Base-by-base conservation (phyloP, 2,797 vertebrate genomes). In the Pseudochirops corinnae region DNA sequence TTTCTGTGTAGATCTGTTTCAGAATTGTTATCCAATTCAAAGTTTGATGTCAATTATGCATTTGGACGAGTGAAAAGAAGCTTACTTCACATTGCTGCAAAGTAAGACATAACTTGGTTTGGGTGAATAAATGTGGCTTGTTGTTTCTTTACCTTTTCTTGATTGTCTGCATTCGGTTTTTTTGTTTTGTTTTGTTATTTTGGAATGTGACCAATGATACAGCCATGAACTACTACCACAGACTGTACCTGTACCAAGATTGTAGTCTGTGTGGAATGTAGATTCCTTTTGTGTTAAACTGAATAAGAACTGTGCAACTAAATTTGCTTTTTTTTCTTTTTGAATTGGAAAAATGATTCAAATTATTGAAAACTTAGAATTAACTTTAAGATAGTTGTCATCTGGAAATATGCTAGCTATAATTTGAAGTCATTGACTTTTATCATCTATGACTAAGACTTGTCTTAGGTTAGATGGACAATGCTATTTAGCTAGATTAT, bases 1-100 rank as follows among this genome's bases (percentile, higher is more conserved):
- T 97, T 98, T 98, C 31, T 97, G 0, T 94, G 93, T 95, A 99
- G 99, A 98, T 99, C 99, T 97, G 99, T 99, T 97, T 99, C 99
- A 96, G 99, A 99, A 98, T 98, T 99, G 96, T 99, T 99, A 1
- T 99, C 99, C 97, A 99, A 99, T 99, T 99, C 99, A 93, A 99
- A 99, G 98, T 99, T 99, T 99, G 99, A 99, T 97, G 99, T 99
- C 96, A 99, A 99, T 99, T 99, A 99, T 92, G 99, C 99, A 50
- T 99, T 99, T 98, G 99, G 99, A 98, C 99, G 99, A 55, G 99
- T 99, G 95, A 99, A 99, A 98, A 99, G 99, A 98, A 99, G 99
- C 98, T 99, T 99, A 96, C 99, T 99, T 97, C 99, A 99, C 97
- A 99, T 99, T 95, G 99, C 99, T 98, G 99, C 99, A 98, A 99